Conservation (phyloP, 2,888 invertebrate species). For the Amphipoea lucens region DNA sequence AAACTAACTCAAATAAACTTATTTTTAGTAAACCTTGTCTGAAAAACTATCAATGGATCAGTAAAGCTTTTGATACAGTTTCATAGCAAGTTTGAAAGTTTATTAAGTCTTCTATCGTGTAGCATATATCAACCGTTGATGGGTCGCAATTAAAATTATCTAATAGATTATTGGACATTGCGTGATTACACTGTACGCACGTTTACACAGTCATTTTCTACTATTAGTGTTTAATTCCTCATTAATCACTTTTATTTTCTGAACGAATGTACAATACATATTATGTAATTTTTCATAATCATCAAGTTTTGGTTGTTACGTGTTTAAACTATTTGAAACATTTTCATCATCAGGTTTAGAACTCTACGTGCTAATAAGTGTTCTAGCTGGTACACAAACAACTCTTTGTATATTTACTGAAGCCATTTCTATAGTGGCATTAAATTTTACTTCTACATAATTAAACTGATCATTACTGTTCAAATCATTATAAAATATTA, state of each 20-base stretch:
- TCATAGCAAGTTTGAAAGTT: background rate
- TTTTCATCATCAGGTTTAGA: background rate
- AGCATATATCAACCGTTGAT: constrained; percentile 11
- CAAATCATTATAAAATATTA: background rate
- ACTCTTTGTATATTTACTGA: background rate
- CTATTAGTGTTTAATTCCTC: constrained; percentile 48
- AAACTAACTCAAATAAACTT: background rate
- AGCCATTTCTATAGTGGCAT: background rate
- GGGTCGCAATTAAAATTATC: constrained; percentile 40
- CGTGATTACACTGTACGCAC: constrained; percentile 50
- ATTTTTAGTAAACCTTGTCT: background rate
- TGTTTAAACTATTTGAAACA: constrained; percentile 13
- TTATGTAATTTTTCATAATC: constrained; percentile 40
- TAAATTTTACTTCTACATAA: background rate
- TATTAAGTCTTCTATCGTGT: constrained; percentile 13
- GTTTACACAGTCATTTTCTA: constrained; percentile 52
- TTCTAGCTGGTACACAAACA: background rate
- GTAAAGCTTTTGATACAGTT: constrained; percentile 24
- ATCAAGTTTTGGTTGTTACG: constrained; percentile 31
- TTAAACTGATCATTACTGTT: background rate
- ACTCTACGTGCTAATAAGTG: background rate
- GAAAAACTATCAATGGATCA: background rate
- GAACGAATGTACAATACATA: constrained; percentile 6
- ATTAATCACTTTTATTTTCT: constrained; percentile 55
- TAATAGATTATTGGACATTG: constrained; percentile 53